phyloP scores from a whole-genome alignment of 1,140 invertebrate genomes.

The Cepaea nemoralis region DNA sequence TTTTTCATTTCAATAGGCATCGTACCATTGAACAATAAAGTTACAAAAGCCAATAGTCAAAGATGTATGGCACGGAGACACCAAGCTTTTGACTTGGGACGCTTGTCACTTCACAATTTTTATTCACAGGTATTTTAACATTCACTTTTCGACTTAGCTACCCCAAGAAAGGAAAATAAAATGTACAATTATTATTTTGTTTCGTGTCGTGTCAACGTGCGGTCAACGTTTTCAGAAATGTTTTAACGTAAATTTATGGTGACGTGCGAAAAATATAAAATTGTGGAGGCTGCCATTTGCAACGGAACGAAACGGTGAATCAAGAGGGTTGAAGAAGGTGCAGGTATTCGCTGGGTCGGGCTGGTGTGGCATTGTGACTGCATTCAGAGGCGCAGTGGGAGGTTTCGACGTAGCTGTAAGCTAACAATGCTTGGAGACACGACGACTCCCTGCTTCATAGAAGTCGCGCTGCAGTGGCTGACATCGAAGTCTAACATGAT shows the following conservation, averaged over 20 bases:
- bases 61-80: background rate
- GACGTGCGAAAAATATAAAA: slow-evolving; percentile 18
- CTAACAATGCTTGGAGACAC: background rate
- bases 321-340: slow-evolving; percentile 17
- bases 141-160: slow-evolving; percentile 3
- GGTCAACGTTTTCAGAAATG: slow-evolving; percentile 8
- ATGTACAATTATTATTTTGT: background rate
- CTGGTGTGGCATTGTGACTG: background rate
- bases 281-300: slow-evolving; percentile 3
- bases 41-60: background rate
- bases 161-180: background rate
- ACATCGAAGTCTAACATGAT: background rate
- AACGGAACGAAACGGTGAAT: background rate
- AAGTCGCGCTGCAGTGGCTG: background rate
- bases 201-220: background rate
- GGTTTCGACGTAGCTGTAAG: background rate
- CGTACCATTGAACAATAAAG: background rate
- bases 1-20: background rate
- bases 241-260: slow-evolving; percentile 11
- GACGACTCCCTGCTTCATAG: slow-evolving; percentile 1
- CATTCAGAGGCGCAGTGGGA: background rate
- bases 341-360: background rate
- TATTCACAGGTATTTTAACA: background rate
- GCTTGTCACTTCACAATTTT: background rate
- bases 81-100: background rate